These are phyloP conservation scores for Tolypeutes matacus DNA, from an alignment of 2,797 vertebrate genomes.

Conservation along the genomic window DNA sequence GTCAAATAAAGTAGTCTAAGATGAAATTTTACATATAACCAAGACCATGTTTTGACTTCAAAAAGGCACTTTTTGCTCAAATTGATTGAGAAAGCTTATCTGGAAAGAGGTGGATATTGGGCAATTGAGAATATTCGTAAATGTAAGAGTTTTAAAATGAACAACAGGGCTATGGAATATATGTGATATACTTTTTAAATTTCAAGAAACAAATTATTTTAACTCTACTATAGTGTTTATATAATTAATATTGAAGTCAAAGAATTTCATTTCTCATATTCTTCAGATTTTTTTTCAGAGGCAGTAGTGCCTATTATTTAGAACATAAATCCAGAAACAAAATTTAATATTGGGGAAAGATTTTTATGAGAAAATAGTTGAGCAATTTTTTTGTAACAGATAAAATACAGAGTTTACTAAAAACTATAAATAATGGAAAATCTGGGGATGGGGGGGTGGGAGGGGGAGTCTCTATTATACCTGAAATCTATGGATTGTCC, in stretches of 20 bases:
- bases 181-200: conserved; percentile 35
- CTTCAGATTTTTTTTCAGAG: background rate
- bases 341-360: background rate
- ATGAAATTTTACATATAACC: background rate
- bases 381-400: background rate
- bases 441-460: background rate
- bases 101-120: conserved; percentile 21
- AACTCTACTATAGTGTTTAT: background rate
- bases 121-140: conserved; percentile 10
- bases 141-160: conserved; percentile 25
- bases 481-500: background rate
- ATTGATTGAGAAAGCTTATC: conserved; percentile 29
- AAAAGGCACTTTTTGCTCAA: conserved; percentile 7
- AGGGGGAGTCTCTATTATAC: background rate
- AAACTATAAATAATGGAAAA: conserved; percentile 17
- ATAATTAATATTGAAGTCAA: background rate
- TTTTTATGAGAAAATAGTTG: conserved; percentile 30
- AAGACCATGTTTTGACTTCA: conserved; percentile 49
- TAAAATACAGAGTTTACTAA: background rate
- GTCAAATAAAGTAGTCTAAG: background rate
- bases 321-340: background rate
- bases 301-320: too few relatives aligned
- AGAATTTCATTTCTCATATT: conserved; percentile 50
- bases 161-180: background rate
- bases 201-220: background rate